These are phyloP conservation scores for Ardeotis arabs DNA, from an alignment of 2,113 vertebrate genomes.

Conservation along the genomic window DNA sequence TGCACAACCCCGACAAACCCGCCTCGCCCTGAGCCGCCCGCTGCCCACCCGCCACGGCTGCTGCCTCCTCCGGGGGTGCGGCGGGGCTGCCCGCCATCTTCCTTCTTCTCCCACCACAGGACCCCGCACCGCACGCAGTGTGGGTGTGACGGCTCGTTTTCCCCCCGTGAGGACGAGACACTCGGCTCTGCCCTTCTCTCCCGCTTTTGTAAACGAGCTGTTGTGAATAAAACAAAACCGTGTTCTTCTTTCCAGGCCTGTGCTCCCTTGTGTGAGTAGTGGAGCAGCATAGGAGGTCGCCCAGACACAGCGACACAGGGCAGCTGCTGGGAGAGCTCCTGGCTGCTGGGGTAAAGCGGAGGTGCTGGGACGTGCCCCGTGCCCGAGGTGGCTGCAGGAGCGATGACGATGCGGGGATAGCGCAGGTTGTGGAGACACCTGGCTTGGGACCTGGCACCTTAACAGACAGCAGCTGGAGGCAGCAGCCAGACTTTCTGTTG, in stretches of 20 bases:
- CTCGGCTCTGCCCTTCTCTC: background rate
- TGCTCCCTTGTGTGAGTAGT: background rate
- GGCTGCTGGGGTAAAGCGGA: background rate
- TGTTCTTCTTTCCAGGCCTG: constrained; percentile 15
- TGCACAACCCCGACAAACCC: constrained; percentile 66
- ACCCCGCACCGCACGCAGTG: background rate
- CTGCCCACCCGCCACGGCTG: background rate
- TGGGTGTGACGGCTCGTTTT: accelerated
- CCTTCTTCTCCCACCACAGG: background rate
- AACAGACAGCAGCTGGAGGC: background rate
- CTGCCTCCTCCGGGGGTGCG: background rate
- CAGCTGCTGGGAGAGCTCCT: background rate
- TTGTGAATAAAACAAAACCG: background rate
- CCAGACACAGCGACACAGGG: accelerated
- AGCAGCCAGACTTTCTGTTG: accelerated
- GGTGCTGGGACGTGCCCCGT: accelerated
- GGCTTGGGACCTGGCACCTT: background rate
- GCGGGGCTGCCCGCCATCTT: background rate
- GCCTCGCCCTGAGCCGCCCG: constrained; percentile 24
- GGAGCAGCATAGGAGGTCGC: background rate
- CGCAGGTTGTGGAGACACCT: accelerated
- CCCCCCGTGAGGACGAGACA: background rate
- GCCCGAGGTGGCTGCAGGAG: background rate
- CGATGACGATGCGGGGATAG: accelerated
- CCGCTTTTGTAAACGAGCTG: background rate